Percentiles rank a stretch among this genome's conserved stretches.
These are phyloP conservation scores for Hylaeus anthracinus DNA, from an alignment of 1,140 invertebrate genomes.

Conservation along the genomic window DNA sequence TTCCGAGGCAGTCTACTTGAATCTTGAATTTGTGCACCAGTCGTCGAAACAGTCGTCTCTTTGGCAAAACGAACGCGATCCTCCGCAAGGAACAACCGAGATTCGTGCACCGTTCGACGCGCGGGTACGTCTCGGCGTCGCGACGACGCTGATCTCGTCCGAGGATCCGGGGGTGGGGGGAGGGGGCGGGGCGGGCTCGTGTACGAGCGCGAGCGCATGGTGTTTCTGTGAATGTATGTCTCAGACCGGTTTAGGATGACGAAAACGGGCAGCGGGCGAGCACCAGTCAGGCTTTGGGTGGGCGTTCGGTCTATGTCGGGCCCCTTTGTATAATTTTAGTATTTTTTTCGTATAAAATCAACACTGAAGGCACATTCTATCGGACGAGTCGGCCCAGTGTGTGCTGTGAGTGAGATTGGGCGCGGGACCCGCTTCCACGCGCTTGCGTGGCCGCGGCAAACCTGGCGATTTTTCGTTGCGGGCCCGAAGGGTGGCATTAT, in stretches of 20 bases:
- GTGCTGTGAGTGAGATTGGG: conserved; percentile 83
- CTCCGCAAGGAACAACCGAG: background rate
- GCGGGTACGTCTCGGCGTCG: too few species aligned
- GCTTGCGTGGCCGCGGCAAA: conserved; percentile 74
- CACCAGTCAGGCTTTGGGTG: conserved; percentile 84
- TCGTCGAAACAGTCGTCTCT: background rate
- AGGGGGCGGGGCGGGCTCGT: too few species aligned
- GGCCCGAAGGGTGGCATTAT: conserved; percentile 74
- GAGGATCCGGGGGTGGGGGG: too few species aligned
- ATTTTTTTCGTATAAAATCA: conserved; percentile 91
- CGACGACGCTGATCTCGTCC: background rate
- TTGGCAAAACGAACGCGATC: conserved; percentile 26
- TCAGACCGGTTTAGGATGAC: conserved; percentile 54
- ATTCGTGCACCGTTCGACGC: background rate
- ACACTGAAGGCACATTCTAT: conserved; percentile 94
- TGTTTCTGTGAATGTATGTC: conserved; percentile 38
- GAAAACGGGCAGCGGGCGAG: conserved; percentile 79
- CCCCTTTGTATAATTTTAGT: conserved; percentile 87
- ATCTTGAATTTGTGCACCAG: too few species aligned
- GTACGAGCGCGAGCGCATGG: background rate
- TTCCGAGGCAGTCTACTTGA: conserved; percentile 1
- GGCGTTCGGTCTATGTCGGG: conserved; percentile 90
- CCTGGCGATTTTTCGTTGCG: conserved; percentile 79
- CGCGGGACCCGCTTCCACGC: conserved; percentile 75
- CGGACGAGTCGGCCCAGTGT: conserved; percentile 93